Percentiles rank a stretch among this genome's conserved stretches.
These are phyloP conservation scores for Hyalella azteca DNA, from an alignment of 2,888 invertebrate genomes.

Conservation along the genomic window DNA sequence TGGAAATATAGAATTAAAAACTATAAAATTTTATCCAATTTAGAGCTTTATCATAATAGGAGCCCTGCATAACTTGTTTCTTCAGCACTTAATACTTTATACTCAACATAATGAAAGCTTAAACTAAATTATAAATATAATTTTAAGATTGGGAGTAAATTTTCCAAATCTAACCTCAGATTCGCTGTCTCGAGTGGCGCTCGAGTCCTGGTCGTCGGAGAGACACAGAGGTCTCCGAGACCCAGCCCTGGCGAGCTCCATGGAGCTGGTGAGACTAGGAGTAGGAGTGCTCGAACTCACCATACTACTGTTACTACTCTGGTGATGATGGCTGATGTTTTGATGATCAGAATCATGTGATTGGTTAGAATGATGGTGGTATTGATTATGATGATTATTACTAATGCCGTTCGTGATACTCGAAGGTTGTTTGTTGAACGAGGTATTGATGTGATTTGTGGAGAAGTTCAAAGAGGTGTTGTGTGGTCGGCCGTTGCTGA, in stretches of 20 bases:
- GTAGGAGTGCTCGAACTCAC: not conserved
- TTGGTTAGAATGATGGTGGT: not conserved
- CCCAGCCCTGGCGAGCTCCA: constrained; percentile 51
- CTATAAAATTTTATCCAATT: too few relatives aligned
- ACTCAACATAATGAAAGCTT: too few relatives aligned
- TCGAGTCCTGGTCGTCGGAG: constrained; percentile 23
- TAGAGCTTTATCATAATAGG: too few relatives aligned
- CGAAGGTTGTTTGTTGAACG: constrained; percentile 44
- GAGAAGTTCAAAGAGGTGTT: constrained; percentile 1
- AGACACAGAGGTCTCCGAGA: constrained; percentile 51
- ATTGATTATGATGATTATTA: constrained; percentile 6
- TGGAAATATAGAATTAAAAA: too few relatives aligned
- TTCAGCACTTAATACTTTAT: too few relatives aligned
- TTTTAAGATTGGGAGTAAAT: too few relatives aligned
- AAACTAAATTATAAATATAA: too few relatives aligned
- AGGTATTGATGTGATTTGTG: constrained; percentile 1
- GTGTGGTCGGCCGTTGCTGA: not conserved
- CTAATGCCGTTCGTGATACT: not conserved
- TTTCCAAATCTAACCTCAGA: not conserved
- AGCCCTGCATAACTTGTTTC: not conserved
- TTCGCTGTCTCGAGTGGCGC: not conserved
- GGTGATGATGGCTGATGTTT: not conserved
- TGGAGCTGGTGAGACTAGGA: constrained; percentile 2
- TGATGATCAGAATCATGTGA: constrained; percentile 5
- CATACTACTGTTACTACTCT: not conserved